phyloP scores from a whole-genome alignment of 2,113 vertebrate genomes.

The Albula goreensis region DNA sequence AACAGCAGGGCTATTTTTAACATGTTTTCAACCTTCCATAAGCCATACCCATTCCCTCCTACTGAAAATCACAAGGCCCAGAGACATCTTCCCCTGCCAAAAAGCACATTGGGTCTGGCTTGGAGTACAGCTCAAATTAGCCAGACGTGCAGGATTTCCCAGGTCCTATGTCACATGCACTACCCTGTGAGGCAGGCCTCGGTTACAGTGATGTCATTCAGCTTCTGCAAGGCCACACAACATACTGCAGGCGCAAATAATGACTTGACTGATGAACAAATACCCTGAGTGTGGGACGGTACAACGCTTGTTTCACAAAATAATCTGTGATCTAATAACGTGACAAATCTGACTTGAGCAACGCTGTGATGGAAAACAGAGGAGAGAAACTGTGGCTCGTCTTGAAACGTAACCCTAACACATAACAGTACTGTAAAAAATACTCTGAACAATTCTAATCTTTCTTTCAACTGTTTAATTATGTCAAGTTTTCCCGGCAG shows the following conservation, averaged over 20 bases:
- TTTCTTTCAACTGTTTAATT: neutral
- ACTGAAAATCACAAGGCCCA: too few species aligned
- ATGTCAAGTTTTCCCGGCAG: neutral
- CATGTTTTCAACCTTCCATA: neutral
- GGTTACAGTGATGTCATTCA: constrained; percentile 55
- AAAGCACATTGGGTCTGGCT: neutral
- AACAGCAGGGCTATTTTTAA: neutral
- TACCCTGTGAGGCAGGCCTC: constrained; percentile 5
- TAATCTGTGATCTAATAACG: neutral
- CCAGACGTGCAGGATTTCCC: constrained; percentile 26
- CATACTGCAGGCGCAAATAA: too few species aligned
- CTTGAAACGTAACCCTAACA: neutral
- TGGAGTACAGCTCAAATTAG: constrained; percentile 14
- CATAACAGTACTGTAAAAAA: neutral
- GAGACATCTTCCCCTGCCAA: neutral
- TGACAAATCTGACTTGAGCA: neutral
- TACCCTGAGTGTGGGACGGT: neutral
- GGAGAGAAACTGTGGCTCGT: neutral
- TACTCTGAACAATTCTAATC: neutral
- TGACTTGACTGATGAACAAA: too few species aligned
- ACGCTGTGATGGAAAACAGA: neutral
- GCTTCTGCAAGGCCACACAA: constrained; percentile 5
- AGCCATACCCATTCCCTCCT: neutral
- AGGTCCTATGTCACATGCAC: constrained; percentile 6
- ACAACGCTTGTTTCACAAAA: neutral